Evolutionary conservation across 2,888 invertebrate genomes (phyloP), one percentile per base, ranked within the genome.

Genomic region (Darwinula stevensoni): DNA sequence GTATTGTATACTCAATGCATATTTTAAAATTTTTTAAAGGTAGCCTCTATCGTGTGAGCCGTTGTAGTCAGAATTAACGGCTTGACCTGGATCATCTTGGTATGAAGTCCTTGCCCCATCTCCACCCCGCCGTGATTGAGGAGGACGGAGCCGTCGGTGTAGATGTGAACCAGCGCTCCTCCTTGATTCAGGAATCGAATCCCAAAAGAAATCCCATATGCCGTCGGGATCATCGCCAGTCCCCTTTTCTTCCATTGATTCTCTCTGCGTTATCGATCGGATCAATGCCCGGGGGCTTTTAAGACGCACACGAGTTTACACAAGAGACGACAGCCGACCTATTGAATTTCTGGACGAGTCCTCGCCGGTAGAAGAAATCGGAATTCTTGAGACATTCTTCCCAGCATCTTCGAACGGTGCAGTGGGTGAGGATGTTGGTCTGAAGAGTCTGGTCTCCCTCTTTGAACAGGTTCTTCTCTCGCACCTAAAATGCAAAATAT

Each of bases 51-150:
- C n/a, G n/a, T n/a, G n/a, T n/a, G n/a, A n/a, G n/a, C n/a, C n/a
- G n/a, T n/a, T n/a, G n/a, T n/a, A n/a, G n/a, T n/a, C n/a, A n/a
- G n/a, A n/a, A n/a, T n/a, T n/a, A n/a, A n/a, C n/a, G n/a, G n/a
- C n/a, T n/a, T n/a, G 39, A 53, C 53, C 62, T 88, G 86, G 33
- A 80, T 67, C 72, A 86, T 80, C 58, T 91, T 91, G 0, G 80
- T 91, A 47, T 86, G 75, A 3, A 94, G 56, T 2, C 91, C 91
- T 55, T 91, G 91, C 0, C 91, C 91, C 72, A 91, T 88, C 59
- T 91, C 91, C 5, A 74, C 71, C n/a, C 86, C 88, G 22, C 54
- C 56, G 47, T 82, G 84, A 1, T 71, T 65, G 13, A 91, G 43
- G 9, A 88, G 56, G 3, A 91, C 76, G 0, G 84, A 78, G 2